Evolutionary conservation across 2,888 invertebrate genomes (phyloP).

Genomic region (Aporophyla nigra): DNA sequence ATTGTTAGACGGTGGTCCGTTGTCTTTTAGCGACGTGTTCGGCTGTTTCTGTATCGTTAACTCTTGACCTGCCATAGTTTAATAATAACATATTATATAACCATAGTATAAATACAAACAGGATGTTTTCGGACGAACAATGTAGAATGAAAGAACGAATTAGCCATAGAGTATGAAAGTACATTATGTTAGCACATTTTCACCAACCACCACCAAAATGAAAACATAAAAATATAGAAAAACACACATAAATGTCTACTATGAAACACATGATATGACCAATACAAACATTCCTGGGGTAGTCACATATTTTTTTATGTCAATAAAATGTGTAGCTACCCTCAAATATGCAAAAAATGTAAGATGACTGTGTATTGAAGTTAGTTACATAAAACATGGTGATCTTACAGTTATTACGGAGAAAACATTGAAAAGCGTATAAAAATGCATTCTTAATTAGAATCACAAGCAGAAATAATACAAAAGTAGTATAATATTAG

Average conservation of each 20-base stretch:
- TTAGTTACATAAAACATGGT: slow-evolving; percentile 19
- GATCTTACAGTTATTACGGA: slow-evolving; percentile 47
- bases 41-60: slow-evolving; percentile 98
- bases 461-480: slow-evolving; percentile 68
- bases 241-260: slow-evolving; percentile 57
- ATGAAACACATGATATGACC: slow-evolving; percentile 61
- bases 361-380: slow-evolving; percentile 43
- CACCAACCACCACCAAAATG: slow-evolving; percentile 89
- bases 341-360: slow-evolving; percentile 29
- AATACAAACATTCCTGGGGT: slow-evolving; percentile 38
- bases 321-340: slow-evolving; percentile 57
- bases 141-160: slow-evolving; percentile 84
- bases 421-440: slow-evolving; percentile 65
- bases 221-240: slow-evolving; percentile 70
- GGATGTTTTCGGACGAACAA: slow-evolving; percentile 58
- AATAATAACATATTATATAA: slow-evolving; percentile 54
- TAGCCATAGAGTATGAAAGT: slow-evolving; percentile 90
- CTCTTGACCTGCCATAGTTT: slow-evolving; percentile 93
- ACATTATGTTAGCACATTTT: slow-evolving; percentile 90
- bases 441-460: slow-evolving; percentile 64
- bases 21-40: slow-evolving; percentile 96
- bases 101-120: slow-evolving; percentile 36
- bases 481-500: slow-evolving; percentile 50
- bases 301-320: slow-evolving; percentile 31
- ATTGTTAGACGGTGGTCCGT: slow-evolving; percentile 89